phyloP scores from a whole-genome alignment of 2,797 vertebrate genomes.

The Enteromius viviparus region DNA sequence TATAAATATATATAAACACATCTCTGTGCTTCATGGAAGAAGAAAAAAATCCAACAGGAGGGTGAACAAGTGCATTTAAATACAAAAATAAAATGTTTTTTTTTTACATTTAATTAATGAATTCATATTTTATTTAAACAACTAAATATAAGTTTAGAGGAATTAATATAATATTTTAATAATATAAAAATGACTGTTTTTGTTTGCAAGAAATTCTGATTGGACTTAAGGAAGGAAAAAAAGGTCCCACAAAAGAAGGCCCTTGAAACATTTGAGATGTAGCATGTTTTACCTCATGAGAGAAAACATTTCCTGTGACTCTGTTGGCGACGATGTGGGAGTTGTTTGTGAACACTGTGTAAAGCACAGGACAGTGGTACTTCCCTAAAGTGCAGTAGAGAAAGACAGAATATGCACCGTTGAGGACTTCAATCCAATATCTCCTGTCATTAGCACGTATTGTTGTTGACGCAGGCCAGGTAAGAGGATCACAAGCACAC shows the following conservation, averaged over 20 bases:
- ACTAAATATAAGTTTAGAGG: neutral
- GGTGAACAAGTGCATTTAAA: neutral
- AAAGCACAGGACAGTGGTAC: slow-evolving; percentile 95
- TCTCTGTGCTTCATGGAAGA: neutral
- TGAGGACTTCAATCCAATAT: neutral
- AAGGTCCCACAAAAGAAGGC: neutral
- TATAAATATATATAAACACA: too few species aligned
- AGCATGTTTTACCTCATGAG: slow-evolving; percentile 83
- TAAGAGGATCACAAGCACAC: slow-evolving; percentile 29
- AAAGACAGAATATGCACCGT: neutral
- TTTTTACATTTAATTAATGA: neutral
- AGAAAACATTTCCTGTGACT: slow-evolving; percentile 94
- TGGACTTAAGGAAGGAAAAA: too few species aligned
- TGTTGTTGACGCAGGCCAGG: neutral
- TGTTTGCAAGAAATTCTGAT: neutral
- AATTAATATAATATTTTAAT: neutral
- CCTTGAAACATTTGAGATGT: neutral
- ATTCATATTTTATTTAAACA: neutral
- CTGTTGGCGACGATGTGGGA: slow-evolving; percentile 92
- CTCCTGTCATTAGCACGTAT: slow-evolving; percentile 9
- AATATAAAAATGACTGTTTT: neutral
- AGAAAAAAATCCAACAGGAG: neutral
- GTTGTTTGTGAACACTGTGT: slow-evolving; percentile 95
- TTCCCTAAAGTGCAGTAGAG: slow-evolving; percentile 79
- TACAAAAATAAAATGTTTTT: too few species aligned